phyloP scores from a whole-genome alignment of 1,140 invertebrate genomes.

The Venturia canescens region DNA sequence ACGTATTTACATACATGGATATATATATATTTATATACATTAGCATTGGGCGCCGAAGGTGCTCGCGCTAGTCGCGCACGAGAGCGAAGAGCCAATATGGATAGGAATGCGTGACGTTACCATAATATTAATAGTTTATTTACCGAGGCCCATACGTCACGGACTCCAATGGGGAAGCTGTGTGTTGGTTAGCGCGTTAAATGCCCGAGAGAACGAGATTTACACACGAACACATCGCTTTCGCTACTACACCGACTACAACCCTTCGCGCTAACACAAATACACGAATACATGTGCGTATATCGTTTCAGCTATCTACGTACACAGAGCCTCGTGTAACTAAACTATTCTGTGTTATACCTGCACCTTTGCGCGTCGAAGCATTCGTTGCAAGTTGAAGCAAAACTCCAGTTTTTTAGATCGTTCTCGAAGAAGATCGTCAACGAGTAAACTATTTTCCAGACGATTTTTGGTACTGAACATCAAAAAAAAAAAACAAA shows the following conservation, averaged over 20 bases:
- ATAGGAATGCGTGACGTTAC: constrained; percentile 77
- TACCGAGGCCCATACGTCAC: constrained; percentile 75
- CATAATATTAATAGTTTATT: constrained; percentile 78
- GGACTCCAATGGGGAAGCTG: constrained; percentile 56
- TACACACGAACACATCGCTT: not conserved
- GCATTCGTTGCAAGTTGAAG: no score
- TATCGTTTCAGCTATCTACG: not conserved
- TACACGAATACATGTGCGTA: not conserved
- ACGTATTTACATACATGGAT: constrained; percentile 50
- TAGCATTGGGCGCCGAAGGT: constrained; percentile 38
- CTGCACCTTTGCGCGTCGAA: no score
- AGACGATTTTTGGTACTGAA: no score
- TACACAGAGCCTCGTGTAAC: no score
- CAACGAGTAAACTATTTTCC: no score
- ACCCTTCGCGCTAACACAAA: not conserved
- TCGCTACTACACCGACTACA: constrained; percentile 1
- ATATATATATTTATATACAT: not conserved
- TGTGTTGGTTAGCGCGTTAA: constrained; percentile 64
- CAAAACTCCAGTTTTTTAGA: no score
- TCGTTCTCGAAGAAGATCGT: no score
- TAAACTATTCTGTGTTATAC: no score
- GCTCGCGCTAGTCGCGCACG: constrained; percentile 19
- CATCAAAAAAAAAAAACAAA: no score
- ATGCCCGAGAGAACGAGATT: constrained; percentile 39
- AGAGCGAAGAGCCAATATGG: constrained; percentile 73